Base-by-base conservation (phyloP, 2,113 vertebrate genomes). In the Saccopteryx bilineata region DNA sequence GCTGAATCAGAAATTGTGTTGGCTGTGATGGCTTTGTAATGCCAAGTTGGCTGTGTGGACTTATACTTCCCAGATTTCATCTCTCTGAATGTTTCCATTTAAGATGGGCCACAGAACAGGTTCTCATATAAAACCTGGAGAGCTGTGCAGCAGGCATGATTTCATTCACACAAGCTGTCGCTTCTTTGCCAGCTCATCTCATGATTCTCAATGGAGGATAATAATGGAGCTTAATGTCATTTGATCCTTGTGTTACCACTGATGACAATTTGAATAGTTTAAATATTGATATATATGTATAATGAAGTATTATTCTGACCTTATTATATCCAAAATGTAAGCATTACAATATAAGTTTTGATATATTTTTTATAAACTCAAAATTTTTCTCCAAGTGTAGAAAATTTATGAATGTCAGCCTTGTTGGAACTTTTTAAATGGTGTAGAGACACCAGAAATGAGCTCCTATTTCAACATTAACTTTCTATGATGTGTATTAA, bases 61-160 rank as follows among this genome's bases (percentile, higher is more conserved):
- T 23, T 66, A 21, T 7, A 46, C 48, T 71, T 66, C 28, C 31
- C 17, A 76, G 7, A 54, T 61, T 69, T 50, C 23, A 0, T 58
- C 9, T 80, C 28, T 93, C 10, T 68, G 8, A 54, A 76, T 68
- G 33, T 54, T 69, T 56, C 10, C 65, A 7, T 11, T 75, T 74
- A 31, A 82, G 11, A 26, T 18, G 24, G 18, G 15, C 1, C 48
- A 26, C 1, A 7, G 28, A 28, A 13, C 13, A 50, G 3, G 7
- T 31, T 39, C n/a, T 14, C 71, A 1, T 10, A 21, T 9, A 50
- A 74, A 11, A 60, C 48, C 9, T 28, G 11, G 52, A 84, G 21
- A 1, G 1, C 11, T 14, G 4, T 91, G 66, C 0, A 66, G 5
- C 10, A 65, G 7, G 3, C 19, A 1, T 14, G 15, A 18, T 6